Percentiles rank a stretch among this genome's conserved stretches.
These are phyloP conservation scores for Indri indri DNA, from an alignment of 2,113 vertebrate species.

Conservation along the genomic window DNA sequence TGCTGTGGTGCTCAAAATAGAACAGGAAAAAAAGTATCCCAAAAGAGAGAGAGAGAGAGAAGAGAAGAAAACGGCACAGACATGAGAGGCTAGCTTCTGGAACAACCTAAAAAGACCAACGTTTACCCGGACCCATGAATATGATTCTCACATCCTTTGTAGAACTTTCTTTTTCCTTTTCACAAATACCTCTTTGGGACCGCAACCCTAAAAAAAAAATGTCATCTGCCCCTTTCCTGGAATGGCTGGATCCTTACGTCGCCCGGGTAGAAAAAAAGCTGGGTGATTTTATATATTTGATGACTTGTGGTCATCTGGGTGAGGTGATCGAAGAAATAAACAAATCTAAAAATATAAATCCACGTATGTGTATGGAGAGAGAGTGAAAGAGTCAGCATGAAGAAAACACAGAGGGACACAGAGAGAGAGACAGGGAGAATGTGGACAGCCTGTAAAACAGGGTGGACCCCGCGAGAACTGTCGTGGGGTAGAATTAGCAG, in stretches of 20 bases:
- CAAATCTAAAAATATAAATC: constrained; percentile 30
- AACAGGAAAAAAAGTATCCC: constrained; percentile 67
- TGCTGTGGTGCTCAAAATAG: constrained; percentile 68
- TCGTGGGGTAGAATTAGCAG: background rate
- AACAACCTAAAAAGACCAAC: constrained; percentile 57
- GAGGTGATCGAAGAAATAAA: background rate
- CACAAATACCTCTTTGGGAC: constrained; percentile 51
- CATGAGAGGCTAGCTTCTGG: constrained; percentile 66
- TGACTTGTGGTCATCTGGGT: background rate
- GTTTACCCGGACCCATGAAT: constrained; percentile 47
- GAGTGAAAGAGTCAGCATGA: background rate
- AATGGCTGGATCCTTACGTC: constrained; percentile 49
- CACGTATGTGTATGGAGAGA: background rate
- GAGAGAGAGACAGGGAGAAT: no score
- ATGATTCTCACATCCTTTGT: constrained; percentile 57
- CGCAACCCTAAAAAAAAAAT: constrained; percentile 40
- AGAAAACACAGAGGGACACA: background rate
- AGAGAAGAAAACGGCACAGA: constrained; percentile 49
- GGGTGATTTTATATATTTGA: background rate
- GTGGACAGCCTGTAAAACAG: background rate
- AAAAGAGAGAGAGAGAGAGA: constrained; percentile 35
- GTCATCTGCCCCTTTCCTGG: background rate
- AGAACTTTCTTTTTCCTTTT: constrained; percentile 30
- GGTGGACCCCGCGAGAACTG: background rate
- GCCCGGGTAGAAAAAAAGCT: background rate